phyloP scores from a whole-genome alignment of 2,888 invertebrate species.

The Trissolcus japonicus region DNA sequence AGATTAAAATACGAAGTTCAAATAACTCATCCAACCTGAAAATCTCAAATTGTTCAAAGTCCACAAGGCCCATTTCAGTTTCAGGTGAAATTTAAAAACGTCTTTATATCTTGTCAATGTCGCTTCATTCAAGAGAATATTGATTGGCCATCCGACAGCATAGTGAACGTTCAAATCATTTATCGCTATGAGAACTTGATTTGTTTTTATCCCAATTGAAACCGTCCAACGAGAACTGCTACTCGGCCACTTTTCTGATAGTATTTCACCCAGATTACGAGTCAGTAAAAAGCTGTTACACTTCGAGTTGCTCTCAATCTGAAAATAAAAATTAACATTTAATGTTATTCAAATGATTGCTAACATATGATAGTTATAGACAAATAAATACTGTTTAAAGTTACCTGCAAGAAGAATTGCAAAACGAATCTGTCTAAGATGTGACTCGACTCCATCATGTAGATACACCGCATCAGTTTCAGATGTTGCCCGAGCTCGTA shows the following conservation, averaged over 20 bases:
- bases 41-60: conserved; percentile 77
- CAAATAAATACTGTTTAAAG: background rate
- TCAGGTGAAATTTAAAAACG: conserved; percentile 78
- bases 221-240: conserved; percentile 73
- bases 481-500: conserved; percentile 76
- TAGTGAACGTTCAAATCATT: conserved; percentile 71
- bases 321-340: conserved; percentile 26
- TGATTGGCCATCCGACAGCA: conserved; percentile 74
- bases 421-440: conserved; percentile 78
- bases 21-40: conserved; percentile 62
- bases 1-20: background rate
- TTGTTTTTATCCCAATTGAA: conserved; percentile 63
- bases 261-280: conserved; percentile 76
- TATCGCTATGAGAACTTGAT: conserved; percentile 69
- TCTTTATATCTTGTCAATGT: conserved; percentile 72
- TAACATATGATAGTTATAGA: background rate
- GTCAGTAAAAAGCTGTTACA: conserved; percentile 77
- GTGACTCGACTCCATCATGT: conserved; percentile 78
- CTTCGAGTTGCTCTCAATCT: conserved; percentile 76
- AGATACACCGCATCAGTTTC: conserved; percentile 77
- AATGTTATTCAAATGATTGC: background rate
- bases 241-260: conserved; percentile 76
- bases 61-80: conserved; percentile 79
- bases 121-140: conserved; percentile 70
- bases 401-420: conserved; percentile 77